A percentile compares a stretch with the other conserved stretches of the same genome.
phyloP scores from a whole-genome alignment of 2,797 vertebrate genomes.

The Pseudotriccus pelzelni region DNA sequence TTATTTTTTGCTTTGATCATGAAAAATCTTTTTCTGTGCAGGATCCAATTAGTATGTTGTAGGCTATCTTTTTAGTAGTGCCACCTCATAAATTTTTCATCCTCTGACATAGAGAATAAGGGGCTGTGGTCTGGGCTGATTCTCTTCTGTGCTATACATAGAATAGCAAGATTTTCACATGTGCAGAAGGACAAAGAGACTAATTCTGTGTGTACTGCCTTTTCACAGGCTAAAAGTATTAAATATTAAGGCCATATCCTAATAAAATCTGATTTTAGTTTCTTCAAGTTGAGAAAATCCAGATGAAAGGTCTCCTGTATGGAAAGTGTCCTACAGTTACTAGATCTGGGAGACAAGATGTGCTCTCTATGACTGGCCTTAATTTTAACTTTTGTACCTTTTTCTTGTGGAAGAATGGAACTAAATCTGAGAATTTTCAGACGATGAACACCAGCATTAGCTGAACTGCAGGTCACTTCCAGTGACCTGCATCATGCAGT shows the following conservation, averaged over 20 bases:
- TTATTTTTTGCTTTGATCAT: conserved; percentile 24
- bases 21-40: conserved; percentile 2
- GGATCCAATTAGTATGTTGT: neutral
- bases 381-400: neutral
- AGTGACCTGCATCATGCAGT: neutral
- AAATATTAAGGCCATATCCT: neutral
- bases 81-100: neutral
- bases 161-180: neutral
- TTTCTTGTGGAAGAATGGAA: neutral
- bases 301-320: neutral
- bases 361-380: conserved; percentile 30
- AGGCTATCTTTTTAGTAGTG: neutral
- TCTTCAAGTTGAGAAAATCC: neutral
- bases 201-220: neutral
- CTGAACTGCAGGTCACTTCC: neutral
- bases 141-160: neutral
- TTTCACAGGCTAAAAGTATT: conserved; percentile 15
- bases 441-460: neutral
- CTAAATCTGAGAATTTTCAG: neutral
- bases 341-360: neutral
- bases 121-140: neutral
- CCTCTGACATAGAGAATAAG: neutral
- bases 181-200: neutral
- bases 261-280: conserved; percentile 17
- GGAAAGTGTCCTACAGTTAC: neutral